Percentiles rank a stretch among this genome's conserved stretches.
These are phyloP conservation scores for Drosophila miranda DNA, from an alignment of 1,140 invertebrate species.

Conservation along the genomic window DNA sequence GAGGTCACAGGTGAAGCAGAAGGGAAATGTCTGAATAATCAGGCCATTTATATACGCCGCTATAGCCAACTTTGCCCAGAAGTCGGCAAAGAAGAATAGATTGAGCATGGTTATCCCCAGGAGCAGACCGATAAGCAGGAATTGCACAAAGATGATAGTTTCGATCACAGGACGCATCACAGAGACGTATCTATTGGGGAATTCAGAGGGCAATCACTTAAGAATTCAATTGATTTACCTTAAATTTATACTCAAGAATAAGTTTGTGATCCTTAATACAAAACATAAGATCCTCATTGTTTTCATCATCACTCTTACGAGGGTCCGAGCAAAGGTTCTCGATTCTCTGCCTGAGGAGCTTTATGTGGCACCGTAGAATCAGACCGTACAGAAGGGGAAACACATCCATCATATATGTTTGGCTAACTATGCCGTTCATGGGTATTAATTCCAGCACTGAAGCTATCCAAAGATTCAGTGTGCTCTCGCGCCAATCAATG, in stretches of 20 bases:
- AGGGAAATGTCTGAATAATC: conserved; percentile 50
- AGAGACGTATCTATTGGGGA: conserved; percentile 12
- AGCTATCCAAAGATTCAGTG: conserved; percentile 16
- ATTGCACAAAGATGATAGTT: conserved; percentile 43
- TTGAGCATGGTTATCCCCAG: conserved; percentile 49
- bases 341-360: conserved; percentile 27
- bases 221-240: background rate
- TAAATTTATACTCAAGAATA: conserved; percentile 39
- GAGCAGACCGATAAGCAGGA: conserved; percentile 36
- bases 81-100: conserved; percentile 43
- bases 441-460: conserved; percentile 14
- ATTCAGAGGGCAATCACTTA: background rate
- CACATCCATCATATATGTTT: conserved; percentile 26
- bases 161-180: conserved; percentile 35
- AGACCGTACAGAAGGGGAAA: conserved; percentile 27
- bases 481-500: conserved; percentile 32
- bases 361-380: conserved; percentile 27
- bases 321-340: conserved; percentile 31
- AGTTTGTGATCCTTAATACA: conserved; percentile 51
- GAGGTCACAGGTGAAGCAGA: conserved; percentile 51
- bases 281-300: conserved; percentile 24
- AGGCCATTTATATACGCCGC: conserved; percentile 15
- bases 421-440: conserved; percentile 2
- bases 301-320: conserved; percentile 10
- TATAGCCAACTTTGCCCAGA: conserved; percentile 23